Evolutionary conservation across 2,888 invertebrate genomes (phyloP), one percentile per base, ranked within the genome.

Genomic region (Cerceris ruficornis): DNA sequence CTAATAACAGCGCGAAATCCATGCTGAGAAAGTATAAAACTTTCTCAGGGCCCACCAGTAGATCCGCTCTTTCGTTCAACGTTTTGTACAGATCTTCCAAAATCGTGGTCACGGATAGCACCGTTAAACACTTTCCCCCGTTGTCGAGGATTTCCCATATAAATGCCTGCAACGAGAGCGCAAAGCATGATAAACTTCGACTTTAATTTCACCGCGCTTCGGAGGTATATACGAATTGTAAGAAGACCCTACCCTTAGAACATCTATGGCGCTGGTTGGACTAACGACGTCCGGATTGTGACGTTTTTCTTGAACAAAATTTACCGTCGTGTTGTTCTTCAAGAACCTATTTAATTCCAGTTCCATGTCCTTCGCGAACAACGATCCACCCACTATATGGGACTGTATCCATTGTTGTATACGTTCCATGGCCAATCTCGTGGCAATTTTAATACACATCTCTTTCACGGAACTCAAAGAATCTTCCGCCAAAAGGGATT

Each of bases 341-440:
- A 82, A 73, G 49, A 82, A 76, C 81, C 85, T 88, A 52, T 82
- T 87, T 14, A 89, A 71, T 74, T 90, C 90, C 1, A 79, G 7
- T 46, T 88, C 86, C 83, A 92, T 89, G 57, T 91, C 90, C 71
- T 91, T 91, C 0, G 87, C 79, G 55, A 90, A 91, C 9, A 89
- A 75, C 0, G 88, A 85, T 17, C 81, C 82, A 13, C 88, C 88
- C 11, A 87, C 82, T 28, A 90, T 83, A 50, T 95, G 94, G 0
- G 93, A 91, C 17, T 93, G 90, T 1, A 94, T 92, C 95, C 95
- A 95, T 43, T 94, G 93, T 57, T 93, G 89, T 28, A 95, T 93
- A 64, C 94, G 93, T 14, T 93, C 92, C 52, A 89, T 87, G 7
- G 94, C 94, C 85, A 93, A 93, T 79, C 93, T 93, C 0, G 90